Base-by-base conservation (phyloP, 1,140 invertebrate genomes). In the Ditylenchus dipsaci region DNA sequence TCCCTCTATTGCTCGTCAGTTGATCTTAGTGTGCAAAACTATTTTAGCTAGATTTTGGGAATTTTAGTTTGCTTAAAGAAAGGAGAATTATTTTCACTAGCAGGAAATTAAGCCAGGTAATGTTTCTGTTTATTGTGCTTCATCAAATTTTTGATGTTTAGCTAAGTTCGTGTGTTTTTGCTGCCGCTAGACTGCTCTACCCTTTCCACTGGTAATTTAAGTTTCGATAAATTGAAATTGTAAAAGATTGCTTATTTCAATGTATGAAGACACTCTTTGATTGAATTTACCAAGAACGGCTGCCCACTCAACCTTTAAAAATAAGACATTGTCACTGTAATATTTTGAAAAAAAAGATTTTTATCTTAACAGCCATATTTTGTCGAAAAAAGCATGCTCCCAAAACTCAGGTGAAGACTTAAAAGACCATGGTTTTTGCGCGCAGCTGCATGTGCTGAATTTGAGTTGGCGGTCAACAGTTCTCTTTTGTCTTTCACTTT, bases 41-140 rank as follows among this genome's bases (percentile, higher is more conserved):
- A 19, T 59, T 30, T 15, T 67, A 9, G 1, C 17, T 33, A 65
- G 13, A 30, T 27, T 11, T 38, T 56, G 30, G n/a, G 26, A 43
- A 26, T 72, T 77, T 59, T 56, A 81, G 78, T 49, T n/a, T 79
- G 5, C 64, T 79, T 5, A 79, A 79, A 58, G 78, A 79, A 67
- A 65, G 78, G 23, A 33, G 78, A 17, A 79, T 79, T 29, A 61
- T 79, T 43, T 76, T 79, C 42, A 81, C 75, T 1, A 65, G 78
- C 23, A 43, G 60, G 17, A 79, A 81, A 71, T 63, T 79, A 3
- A 69, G 76, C 26, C 77, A 79, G 60, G 53, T 79, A 29, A 17
- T 11, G 3, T 53, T 53, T 19, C 3, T 7, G 23, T 15, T 21
- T 21, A 17, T 3, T 21, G 23, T 26, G 8, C 15, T 19, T 26